These are phyloP conservation scores for Ptilorrhoa leucosticta DNA, from an alignment of 2,113 vertebrate genomes.

Conservation along the genomic window DNA sequence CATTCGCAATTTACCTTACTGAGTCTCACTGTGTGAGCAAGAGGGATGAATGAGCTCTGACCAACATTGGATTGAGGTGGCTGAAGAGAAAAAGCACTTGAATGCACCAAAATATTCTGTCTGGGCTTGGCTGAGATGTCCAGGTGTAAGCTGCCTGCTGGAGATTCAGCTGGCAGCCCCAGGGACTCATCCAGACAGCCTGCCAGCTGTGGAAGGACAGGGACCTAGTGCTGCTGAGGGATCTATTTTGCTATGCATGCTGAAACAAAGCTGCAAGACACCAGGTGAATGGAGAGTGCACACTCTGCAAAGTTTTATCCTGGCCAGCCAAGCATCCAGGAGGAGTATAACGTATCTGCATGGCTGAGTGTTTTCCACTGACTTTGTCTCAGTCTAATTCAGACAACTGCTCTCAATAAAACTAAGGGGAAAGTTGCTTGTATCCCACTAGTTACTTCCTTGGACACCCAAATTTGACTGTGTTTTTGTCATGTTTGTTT, in stretches of 20 bases:
- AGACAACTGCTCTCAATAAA: not conserved
- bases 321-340: not conserved
- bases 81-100: not conserved
- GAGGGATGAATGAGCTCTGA: not conserved
- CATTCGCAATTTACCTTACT: not conserved
- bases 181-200: not conserved
- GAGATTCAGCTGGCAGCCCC: not conserved
- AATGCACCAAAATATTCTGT: not conserved
- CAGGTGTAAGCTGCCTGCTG: not conserved
- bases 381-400: not conserved
- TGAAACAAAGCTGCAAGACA: not conserved
- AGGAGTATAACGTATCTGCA: not conserved
- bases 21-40: not conserved
- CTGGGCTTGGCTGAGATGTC: not conserved
- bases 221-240: not conserved
- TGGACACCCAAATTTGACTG: not conserved
- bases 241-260: not conserved
- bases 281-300: not conserved
- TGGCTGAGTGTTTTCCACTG: not conserved
- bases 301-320: not conserved
- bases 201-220: not conserved
- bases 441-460: not conserved
- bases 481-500: not conserved
- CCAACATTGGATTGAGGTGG: accelerated
- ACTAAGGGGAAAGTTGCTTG: not conserved